Base-by-base conservation (phyloP, 2,888 invertebrate species). In the Cataglyphis albicans region DNA sequence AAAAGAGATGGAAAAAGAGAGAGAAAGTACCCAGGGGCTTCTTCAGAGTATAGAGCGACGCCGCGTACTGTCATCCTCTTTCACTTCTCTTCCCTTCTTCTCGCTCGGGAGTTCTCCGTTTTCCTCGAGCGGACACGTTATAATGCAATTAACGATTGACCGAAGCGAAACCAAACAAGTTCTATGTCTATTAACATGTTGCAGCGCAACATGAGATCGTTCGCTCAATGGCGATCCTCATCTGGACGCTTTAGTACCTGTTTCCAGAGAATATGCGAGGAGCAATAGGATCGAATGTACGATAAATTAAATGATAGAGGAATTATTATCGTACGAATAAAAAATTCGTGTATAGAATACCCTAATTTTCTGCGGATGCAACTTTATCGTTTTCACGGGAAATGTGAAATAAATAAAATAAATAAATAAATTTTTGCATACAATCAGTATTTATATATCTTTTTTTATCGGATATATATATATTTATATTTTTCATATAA, bases 101-200 rank as follows among this genome's bases (percentile, higher is more conserved):
- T 25, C 67, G 7, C 18, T 4, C 55, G 3, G 38, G 4, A 48
- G 44, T 48, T 57, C 35, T 57, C 64, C 35, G 76, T 18, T 63
- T 41, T 38, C 7, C 38, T 29, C 29, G 32, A 52, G 29, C n/a
- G n/a, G 41, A 63, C 84, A 86, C 83, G 81, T 73, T 83, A 35
- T 90, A 90, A 90, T 90, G 84, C 73, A 89, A 90, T 90, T 90
- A 90, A 83, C 61, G 63, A 85, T 84, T 72, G 82, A 67, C 78
- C 84, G 85, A 81, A 52, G 25, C 80, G 90, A 91, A 90, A 84
- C 90, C 91, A 84, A 86, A 91, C 90, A 91, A 91, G 91, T 90
- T 91, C 78, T 73, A 63, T 72, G 25, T 67, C 44, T 70, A 65
- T 83, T 67, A 65, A 70, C 64, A 57, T 12, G 75, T 52, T 64